Evolutionary conservation across 2,113 vertebrate genomes (phyloP).

Genomic region (Rhynchomys soricoides): DNA sequence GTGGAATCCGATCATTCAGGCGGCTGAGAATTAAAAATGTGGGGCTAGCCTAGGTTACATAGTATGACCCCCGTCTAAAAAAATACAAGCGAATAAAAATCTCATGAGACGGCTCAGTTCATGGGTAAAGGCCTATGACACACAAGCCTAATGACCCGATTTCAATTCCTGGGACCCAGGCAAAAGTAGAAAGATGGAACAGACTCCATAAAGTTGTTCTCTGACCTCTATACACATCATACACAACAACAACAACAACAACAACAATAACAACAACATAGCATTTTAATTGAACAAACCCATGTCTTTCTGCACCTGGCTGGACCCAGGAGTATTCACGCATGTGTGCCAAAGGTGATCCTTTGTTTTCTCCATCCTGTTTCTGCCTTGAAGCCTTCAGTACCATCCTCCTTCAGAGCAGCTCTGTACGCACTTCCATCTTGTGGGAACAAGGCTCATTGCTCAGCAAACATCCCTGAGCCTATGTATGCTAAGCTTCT

Average conservation of each 20-base stretch:
- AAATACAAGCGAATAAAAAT: neutral
- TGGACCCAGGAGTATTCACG: neutral
- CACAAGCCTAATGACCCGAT: neutral
- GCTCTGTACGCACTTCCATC: rapidly evolving
- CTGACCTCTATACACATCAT: neutral
- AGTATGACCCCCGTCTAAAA: neutral
- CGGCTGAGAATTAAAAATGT: neutral
- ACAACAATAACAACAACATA: no score
- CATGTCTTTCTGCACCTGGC: neutral
- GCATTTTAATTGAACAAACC: neutral
- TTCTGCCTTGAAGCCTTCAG: rapidly evolving
- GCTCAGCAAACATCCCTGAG: neutral
- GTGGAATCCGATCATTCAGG: neutral
- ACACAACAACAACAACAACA: no score
- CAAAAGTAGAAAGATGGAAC: neutral
- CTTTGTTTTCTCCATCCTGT: neutral
- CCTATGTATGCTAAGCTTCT: rapidly evolving
- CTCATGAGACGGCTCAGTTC: neutral
- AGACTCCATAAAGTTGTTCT: neutral
- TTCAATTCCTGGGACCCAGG: neutral
- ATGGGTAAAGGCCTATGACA: neutral
- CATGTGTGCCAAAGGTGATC: rapidly evolving
- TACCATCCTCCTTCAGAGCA: neutral
- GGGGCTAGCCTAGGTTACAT: neutral
- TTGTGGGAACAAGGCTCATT: neutral